Conservation (phyloP, 2,113 vertebrate genomes). For the Antigone vipio region DNA sequence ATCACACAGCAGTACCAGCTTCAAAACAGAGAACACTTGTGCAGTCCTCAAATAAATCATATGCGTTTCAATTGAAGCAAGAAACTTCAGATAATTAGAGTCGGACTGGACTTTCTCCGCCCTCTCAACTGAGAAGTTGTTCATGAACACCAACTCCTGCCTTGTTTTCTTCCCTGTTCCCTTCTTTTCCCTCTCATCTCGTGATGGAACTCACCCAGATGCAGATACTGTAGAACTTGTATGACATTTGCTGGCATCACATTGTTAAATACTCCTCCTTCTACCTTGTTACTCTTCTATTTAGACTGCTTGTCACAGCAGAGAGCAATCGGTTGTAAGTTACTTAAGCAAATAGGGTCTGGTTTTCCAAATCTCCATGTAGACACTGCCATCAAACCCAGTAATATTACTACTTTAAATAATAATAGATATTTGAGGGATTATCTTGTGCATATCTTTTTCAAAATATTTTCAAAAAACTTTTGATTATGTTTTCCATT, state of each 20-base stretch:
- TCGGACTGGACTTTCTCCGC: accelerated
- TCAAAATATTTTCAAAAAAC: neutral
- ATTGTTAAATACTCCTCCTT: neutral
- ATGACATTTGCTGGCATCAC: neutral
- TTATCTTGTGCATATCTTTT: neutral
- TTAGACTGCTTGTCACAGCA: neutral
- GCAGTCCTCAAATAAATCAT: neutral
- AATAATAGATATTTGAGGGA: neutral
- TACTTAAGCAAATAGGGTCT: neutral
- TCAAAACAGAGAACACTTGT: neutral
- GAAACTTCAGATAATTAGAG: neutral
- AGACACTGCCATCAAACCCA: neutral
- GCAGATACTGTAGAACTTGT: neutral
- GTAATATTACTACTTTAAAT: neutral
- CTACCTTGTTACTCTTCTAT: neutral
- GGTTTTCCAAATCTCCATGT: neutral
- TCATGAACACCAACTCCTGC: neutral
- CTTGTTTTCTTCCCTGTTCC: neutral
- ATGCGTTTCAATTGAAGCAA: neutral
- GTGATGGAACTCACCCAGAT: neutral
- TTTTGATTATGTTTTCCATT: neutral
- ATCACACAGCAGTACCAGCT: neutral
- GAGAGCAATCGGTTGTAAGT: neutral
- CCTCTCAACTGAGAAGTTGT: neutral
- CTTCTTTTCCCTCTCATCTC: neutral